Evolutionary conservation across 2,797 vertebrate species (phyloP).

Genomic region (Falco novaeseelandiae): DNA sequence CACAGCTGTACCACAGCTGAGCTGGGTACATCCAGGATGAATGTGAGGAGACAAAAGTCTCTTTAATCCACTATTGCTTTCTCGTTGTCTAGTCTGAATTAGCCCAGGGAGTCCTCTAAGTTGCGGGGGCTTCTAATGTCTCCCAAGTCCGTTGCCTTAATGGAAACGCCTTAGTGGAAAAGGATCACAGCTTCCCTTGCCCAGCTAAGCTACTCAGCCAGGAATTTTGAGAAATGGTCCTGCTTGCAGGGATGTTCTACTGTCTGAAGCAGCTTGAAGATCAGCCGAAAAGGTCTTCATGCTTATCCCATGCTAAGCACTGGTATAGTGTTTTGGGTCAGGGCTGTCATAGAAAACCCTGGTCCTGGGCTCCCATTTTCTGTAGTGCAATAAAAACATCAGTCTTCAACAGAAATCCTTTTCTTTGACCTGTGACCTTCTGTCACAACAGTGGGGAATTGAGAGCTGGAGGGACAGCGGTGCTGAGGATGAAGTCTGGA

Average conservation of each 20-base stretch:
- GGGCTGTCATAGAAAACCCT: background rate
- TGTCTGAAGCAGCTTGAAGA: background rate
- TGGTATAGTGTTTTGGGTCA: background rate
- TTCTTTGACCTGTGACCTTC: background rate
- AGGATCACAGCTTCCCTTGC: background rate
- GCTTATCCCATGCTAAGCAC: background rate
- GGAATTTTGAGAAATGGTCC: background rate
- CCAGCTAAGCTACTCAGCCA: background rate
- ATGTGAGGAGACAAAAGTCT: background rate
- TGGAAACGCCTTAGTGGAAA: background rate
- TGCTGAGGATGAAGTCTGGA: background rate
- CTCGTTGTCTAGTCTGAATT: background rate
- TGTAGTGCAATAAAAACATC: background rate
- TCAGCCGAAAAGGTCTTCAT: background rate
- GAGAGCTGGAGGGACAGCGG: background rate
- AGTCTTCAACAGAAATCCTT: background rate
- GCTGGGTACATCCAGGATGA: background rate
- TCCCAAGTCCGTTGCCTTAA: background rate
- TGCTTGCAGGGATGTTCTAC: background rate
- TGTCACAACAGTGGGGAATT: background rate
- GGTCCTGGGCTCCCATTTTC: background rate
- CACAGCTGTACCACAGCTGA: background rate
- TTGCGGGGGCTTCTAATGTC: background rate
- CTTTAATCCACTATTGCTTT: background rate
- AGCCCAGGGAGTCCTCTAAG: background rate